phyloP scores from a whole-genome alignment of 2,888 invertebrate genomes.

The Melipona bicolor region DNA sequence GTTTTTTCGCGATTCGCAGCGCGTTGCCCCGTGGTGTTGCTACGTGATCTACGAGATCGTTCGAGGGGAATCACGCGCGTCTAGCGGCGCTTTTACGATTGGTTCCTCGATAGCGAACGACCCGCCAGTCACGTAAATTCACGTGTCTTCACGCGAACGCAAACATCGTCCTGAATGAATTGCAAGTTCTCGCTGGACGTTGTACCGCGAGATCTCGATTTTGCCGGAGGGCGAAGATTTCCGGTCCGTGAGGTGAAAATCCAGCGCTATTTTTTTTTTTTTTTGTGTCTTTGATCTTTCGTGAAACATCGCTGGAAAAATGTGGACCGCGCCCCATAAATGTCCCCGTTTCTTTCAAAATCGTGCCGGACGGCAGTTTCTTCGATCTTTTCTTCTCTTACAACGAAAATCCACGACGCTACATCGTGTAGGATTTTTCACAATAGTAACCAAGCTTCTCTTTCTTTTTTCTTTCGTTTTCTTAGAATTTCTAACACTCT shows the following conservation, averaged over 20 bases:
- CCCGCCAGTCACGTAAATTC: no score
- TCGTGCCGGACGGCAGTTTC: neutral
- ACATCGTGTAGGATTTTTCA: neutral
- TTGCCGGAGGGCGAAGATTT: no score
- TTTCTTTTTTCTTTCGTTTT: neutral
- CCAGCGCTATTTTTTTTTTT: no score
- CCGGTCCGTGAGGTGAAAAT: neutral
- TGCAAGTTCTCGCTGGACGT: no score
- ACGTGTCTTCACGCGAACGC: no score
- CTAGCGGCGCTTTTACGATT: neutral
- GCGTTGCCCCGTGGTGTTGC: neutral
- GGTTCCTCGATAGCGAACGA: neutral
- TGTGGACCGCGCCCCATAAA: no score
- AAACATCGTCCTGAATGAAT: no score
- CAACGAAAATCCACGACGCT: neutral
- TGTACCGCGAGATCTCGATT: no score
- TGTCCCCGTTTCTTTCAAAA: neutral
- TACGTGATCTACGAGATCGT: slow-evolving; percentile 9
- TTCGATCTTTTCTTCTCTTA: neutral
- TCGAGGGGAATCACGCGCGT: neutral
- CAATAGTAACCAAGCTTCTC: neutral
- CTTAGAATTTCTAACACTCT: neutral
- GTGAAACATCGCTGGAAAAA: neutral
- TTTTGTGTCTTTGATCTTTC: neutral
- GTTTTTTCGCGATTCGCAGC: slow-evolving; percentile 3